Base-by-base conservation (phyloP, 1,140 invertebrate species). In the Ylistrum balloti region DNA sequence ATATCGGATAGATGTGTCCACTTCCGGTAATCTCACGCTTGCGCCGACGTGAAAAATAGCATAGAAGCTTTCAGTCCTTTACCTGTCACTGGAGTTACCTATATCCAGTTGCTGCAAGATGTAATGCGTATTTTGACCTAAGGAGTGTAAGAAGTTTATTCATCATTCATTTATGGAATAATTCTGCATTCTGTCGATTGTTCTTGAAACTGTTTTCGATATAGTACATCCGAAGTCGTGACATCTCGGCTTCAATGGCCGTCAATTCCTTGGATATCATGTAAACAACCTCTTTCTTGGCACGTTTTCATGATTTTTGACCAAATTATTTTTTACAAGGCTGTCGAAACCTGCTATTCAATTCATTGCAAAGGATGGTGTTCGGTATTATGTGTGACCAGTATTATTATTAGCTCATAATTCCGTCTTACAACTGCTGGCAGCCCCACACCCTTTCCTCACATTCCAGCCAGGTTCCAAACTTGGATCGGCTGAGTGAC, bases 201-300 rank as follows among this genome's bases (percentile, higher is more conserved):
- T 17, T 74, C 22, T n/a, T 28, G 56, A 28, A 3, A 9, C n/a
- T 74, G 3, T 74, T n/a, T 74, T 11, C n/a, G n/a, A 5, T 28
- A 74, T 74, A 28, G 22, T 74, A 28, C n/a, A n/a, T 28, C 56
- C 56, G 56, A 74, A 74, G 28, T 74, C 56, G 56, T 74, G 56
- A 74, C 56, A 74, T 22, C 3, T n/a, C 56, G 5, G 28, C 56
- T 28, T 74, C 56, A 74, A n/a, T 74, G 56, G 56, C 56, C 28
- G 56, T 74, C 56, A 28, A 74, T 74, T 74, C 56, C 56, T 74
- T 74, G 56, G 56, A 74, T 74, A 74, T 74, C 56, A 74, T 74
- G 56, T 74, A 74, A 74, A 74, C 56, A 74, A 74, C 56, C 17
- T 28, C 56, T 28, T 74, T 28, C 22, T 74, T 17, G 22, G 28